Conservation (phyloP, 2,797 vertebrate genomes). For the Tiaroga cobitis region DNA sequence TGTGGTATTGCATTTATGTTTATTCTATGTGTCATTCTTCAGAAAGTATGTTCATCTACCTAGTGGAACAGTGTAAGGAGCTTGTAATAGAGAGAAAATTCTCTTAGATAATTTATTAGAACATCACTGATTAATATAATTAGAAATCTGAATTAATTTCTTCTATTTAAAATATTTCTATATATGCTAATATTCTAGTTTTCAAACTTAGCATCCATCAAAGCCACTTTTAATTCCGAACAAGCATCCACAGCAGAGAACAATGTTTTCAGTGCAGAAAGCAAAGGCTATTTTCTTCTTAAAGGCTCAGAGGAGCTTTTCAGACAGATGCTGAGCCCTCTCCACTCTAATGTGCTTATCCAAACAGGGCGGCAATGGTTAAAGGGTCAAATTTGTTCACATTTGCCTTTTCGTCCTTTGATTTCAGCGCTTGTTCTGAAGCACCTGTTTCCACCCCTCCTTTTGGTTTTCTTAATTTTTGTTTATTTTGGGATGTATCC, state of each 20-base stretch:
- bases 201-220: not conserved
- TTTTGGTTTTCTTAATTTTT: constrained; percentile 61
- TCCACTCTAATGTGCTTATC: constrained; percentile 69
- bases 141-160: not conserved
- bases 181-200: not conserved
- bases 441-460: constrained; percentile 57
- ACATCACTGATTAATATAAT: not conserved
- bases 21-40: constrained; percentile 14
- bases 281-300: constrained; percentile 52
- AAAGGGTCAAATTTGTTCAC: constrained; percentile 69
- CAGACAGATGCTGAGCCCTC: constrained; percentile 63
- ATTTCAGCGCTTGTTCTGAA: constrained; percentile 53
- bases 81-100: not conserved
- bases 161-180: not conserved
- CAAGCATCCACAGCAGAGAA: constrained; percentile 43
- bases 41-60: constrained; percentile 39
- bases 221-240: constrained; percentile 8
- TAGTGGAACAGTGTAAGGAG: not conserved
- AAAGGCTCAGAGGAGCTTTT: constrained; percentile 57
- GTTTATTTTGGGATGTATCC: constrained; percentile 59
- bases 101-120: not conserved
- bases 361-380: constrained; percentile 72
- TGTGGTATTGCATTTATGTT: constrained; percentile 26
- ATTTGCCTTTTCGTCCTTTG: constrained; percentile 66
- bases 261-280: constrained; percentile 43